Percentiles rank a stretch among this genome's conserved stretches.
Evolutionary conservation across 2,113 vertebrate species (phyloP).

Genomic region (Pelobates fuscus): DNA sequence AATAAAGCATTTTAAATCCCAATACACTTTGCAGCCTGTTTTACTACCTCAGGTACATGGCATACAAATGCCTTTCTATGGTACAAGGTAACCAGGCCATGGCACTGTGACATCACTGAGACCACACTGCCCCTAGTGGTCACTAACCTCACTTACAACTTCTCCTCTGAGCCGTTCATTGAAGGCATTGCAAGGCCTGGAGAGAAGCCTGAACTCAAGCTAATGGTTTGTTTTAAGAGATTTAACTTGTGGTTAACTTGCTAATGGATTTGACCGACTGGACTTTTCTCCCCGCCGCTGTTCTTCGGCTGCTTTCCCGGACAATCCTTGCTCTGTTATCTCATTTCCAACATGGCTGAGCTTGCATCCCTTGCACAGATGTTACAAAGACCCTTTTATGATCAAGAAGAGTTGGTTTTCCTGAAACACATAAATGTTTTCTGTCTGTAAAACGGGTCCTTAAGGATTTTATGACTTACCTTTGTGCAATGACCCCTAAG

Average conservation of each 20-base stretch:
- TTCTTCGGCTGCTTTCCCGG: not conserved
- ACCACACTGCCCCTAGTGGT: not conserved
- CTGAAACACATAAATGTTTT: slow-evolving; percentile 11
- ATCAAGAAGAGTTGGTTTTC: not conserved
- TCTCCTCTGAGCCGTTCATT: not conserved
- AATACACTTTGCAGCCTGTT: no score
- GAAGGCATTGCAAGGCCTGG: not conserved
- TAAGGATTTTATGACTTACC: not conserved
- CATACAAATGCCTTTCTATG: no score
- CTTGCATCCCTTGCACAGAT: not conserved
- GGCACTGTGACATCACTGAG: no score
- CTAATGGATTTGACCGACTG: slow-evolving; percentile 10
- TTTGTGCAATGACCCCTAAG: not conserved
- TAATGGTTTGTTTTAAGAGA: not conserved
- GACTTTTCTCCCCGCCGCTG: not conserved
- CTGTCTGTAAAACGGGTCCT: not conserved
- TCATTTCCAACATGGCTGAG: slow-evolving; percentile 19
- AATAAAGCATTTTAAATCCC: no score
- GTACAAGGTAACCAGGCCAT: no score
- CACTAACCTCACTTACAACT: not conserved
- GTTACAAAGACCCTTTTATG: slow-evolving; percentile 22
- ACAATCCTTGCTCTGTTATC: slow-evolving; percentile 33
- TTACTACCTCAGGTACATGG: no score
- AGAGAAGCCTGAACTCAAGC: not conserved
- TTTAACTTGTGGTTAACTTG: slow-evolving; percentile 23